Base-by-base conservation (phyloP, 2,113 vertebrate genomes). In the Electrona antarctica region DNA sequence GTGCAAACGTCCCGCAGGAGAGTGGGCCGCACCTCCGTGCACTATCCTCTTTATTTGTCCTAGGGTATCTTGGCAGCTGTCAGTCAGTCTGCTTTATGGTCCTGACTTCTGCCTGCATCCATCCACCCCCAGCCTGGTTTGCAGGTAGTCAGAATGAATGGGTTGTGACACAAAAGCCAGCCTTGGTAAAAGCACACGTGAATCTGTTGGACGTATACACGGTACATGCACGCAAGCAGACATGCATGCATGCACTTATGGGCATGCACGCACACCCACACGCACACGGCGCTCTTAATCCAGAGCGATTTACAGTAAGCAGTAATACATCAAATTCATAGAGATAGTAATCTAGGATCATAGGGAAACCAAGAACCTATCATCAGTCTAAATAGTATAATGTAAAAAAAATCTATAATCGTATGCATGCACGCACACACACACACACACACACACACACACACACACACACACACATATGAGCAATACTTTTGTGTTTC, bases 121-220 rank as follows among this genome's bases (percentile, higher is more conserved):
- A 75, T 77, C 21, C 21, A 1, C 21, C 21, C 21, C 72, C 79
- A 79, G 71, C 76, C 76, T 78, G 73, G 71, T 90, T 87, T 89
- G 79, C 74, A 73, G 69, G 62, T 55, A 76, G 74, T 69, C 60
- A 72, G 71, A 83, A 60, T 85, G 67, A 69, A 84, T 73, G 69
- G 60, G 70, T 74, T 77, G 80, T 83, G 84, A 88, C 82, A 82
- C 86, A 85, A 76, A 85, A 76, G 80, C 0, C 76, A 77, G 78
- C 80, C 78, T 76, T 83, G 73, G 74, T 77, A 69, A 62, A 21
- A 21, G 70, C 62, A 21, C 69, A 86, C 21, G 21, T 21, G 21
- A 21, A 21, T 21, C 21, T 21, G 21, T 21, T 21, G 21, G 21
- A 21, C 21, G 21, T 21, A 2, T 21, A 2, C 21, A 21, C 81